Percentiles rank a stretch among this genome's conserved stretches.
Conservation (phyloP, 2,797 vertebrate genomes). For the Sphaeramia orbicularis region DNA sequence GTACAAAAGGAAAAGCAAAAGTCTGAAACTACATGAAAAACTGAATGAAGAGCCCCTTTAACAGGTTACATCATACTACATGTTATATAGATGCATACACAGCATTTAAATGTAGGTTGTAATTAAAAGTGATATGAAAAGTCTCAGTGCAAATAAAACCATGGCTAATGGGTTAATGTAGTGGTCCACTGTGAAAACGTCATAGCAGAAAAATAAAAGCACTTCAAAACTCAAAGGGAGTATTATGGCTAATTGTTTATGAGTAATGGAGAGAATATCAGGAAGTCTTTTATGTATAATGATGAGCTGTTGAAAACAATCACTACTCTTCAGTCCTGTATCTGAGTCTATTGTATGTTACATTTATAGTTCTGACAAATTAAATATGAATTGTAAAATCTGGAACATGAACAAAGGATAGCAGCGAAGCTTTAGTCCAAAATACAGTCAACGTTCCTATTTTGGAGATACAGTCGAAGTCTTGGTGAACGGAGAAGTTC, state of each 20-base stretch:
- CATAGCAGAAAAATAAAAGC: too few species aligned
- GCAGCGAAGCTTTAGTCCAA: constrained; percentile 37
- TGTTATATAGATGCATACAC: too few species aligned
- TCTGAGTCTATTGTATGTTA: constrained; percentile 41
- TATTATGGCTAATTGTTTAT: constrained; percentile 19
- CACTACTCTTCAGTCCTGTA: constrained; percentile 12
- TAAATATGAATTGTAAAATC: constrained; percentile 63
- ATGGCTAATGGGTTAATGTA: too few species aligned
- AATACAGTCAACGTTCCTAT: constrained; percentile 35
- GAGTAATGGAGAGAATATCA: constrained; percentile 34
- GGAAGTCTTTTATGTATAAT: constrained; percentile 32
- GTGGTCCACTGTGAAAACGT: too few species aligned
- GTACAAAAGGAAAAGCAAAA: too few species aligned
- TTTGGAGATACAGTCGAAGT: constrained; percentile 18
- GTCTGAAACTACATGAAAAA: too few species aligned
- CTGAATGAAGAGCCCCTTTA: too few species aligned
- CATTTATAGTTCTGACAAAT: constrained; percentile 48
- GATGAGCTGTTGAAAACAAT: constrained; percentile 51
- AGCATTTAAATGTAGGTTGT: too few species aligned
- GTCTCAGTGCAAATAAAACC: too few species aligned
- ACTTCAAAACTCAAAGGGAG: too few species aligned
- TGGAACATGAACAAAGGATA: constrained; percentile 54
- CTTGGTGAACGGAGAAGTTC: constrained; percentile 13
- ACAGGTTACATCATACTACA: too few species aligned
- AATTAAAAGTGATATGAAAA: too few species aligned